Evolutionary conservation across 2,797 vertebrate genomes (phyloP), one percentile per base, ranked within the genome.

Genomic region (Anguilla megastoma): DNA sequence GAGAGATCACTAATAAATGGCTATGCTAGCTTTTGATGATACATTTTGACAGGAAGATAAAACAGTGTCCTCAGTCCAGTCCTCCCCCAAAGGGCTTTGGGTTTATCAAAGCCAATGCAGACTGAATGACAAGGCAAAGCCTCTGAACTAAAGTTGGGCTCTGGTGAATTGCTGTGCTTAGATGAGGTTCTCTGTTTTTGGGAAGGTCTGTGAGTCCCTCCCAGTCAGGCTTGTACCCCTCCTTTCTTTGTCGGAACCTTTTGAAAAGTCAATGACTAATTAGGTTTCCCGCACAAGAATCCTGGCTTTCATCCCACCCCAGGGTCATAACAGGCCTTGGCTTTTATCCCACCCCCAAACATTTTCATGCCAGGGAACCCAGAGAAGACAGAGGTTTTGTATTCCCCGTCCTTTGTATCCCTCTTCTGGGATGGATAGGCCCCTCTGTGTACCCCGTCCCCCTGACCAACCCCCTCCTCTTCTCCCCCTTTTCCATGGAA

Each of bases 231-330:
- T 36, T 84, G 85, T 21, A 56, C 85, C 56, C 74, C 58, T 82
- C 85, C 45, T 82, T 84, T 79, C 52, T n/a, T 76, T 41, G 54
- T 45, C 56, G 52, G 50, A 63, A 41, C 54, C 85, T 86, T 41
- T 54, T 36, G 54, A 82, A 48, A 86, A 83, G 88, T 86, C 85
- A 82, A n/a, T 86, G 60, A 66, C 85, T 88, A 86, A 88, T 88
- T 86, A 88, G 58, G 58, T 21, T 30, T 63, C 12, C 79, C 76
- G n/a, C 86, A 86, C 85, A 80, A 52, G 36, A 36, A 27, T 50
- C 33, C 33, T 63, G 56, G 76, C 87, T 52, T 83, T 87, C 36
- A 69, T 86, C 45, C 88, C 58, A 71, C 10, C 14, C 56, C 74
- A 12, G 36, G 33, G 74, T 87, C 74, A 74, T 33, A 54, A 87